Evolutionary conservation across 2,888 invertebrate species (phyloP), one percentile per base, ranked within the genome.

Genomic region (Argynnis bischoffii): DNA sequence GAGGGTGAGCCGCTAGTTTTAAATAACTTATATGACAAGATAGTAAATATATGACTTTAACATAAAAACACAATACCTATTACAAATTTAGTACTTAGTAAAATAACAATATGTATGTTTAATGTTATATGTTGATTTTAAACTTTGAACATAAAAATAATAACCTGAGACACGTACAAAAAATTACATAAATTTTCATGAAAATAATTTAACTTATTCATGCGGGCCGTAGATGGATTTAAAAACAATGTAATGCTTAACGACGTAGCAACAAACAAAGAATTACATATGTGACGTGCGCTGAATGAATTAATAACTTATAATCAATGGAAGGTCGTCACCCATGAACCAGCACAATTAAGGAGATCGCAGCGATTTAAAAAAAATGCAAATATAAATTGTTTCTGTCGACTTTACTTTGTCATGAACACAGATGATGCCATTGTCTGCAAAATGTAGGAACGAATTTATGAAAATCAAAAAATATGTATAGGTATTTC

Each of bases 221-320:
- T 35, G 35, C 35, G 6, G 35, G 0, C 35, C 35, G 35, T 35
- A 35, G 35, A 59, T n/a, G 47, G 21, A 18, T 46, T 47, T 48
- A 26, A 21, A 26, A 57, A 35, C 16, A 26, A 5, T 31, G 8
- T 55, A 47, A 57, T 57, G 21, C 46, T 18, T 57, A 21, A 57
- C 57, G 13, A 48, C 60, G 21, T 66, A 64, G 60, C 55, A 66
- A 71, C 66, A 61, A 70, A 69, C 69, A 71, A 71, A 66, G 66
- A 61, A 14, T 16, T 47, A 26, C 26, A 26, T 4, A 47, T 16
- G 56, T 69, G 56, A 69, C 69, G 66, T 54, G 61, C 63, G 35
- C 46, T 35, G 66, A 64, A 64, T 71, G 53, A 64, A 61, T 63
- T 64, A 63, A 60, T 69, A 66, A 66, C 59, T 54, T 60, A 55